Percentiles rank a stretch among this genome's conserved stretches.
phyloP scores from a whole-genome alignment of 2,797 vertebrate species.

The Coreius guichenoti region DNA sequence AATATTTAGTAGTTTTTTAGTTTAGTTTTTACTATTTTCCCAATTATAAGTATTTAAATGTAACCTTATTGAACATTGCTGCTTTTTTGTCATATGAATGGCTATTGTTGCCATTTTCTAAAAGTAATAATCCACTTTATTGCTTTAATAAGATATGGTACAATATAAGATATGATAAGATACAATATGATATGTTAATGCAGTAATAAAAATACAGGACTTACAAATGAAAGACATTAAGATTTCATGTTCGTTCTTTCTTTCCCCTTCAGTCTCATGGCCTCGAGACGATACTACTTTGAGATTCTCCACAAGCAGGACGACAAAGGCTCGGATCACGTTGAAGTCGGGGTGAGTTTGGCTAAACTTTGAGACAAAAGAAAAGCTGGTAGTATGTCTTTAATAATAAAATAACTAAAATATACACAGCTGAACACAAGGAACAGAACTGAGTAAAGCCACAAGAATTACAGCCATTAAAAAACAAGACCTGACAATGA shows the following conservation, averaged over 20 bases:
- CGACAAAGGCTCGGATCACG: slow-evolving; percentile 94
- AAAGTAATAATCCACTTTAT: neutral
- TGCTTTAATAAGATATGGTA: neutral
- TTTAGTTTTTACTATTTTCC: no score
- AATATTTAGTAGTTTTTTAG: neutral
- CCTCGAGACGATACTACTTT: slow-evolving; percentile 95
- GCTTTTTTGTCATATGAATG: neutral
- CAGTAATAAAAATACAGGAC: neutral
- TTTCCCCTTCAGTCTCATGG: slow-evolving; percentile 81
- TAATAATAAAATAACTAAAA: neutral
- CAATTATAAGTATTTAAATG: neutral
- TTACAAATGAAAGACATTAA: slow-evolving; percentile 5
- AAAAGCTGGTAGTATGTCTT: neutral
- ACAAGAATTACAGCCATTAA: neutral
- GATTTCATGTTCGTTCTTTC: slow-evolving; percentile 25
- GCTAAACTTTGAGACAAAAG: neutral
- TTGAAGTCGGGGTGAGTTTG: slow-evolving; percentile 95
- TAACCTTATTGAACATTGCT: neutral
- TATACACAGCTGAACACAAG: neutral
- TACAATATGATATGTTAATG: neutral
- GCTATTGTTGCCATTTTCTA: neutral
- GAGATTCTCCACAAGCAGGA: slow-evolving; percentile 99
- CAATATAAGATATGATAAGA: neutral
- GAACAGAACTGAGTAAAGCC: neutral
- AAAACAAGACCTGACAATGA: neutral